Evolutionary conservation across 2,888 invertebrate genomes (phyloP), one percentile per base, ranked within the genome.

Genomic region (Geophilus truncorum): DNA sequence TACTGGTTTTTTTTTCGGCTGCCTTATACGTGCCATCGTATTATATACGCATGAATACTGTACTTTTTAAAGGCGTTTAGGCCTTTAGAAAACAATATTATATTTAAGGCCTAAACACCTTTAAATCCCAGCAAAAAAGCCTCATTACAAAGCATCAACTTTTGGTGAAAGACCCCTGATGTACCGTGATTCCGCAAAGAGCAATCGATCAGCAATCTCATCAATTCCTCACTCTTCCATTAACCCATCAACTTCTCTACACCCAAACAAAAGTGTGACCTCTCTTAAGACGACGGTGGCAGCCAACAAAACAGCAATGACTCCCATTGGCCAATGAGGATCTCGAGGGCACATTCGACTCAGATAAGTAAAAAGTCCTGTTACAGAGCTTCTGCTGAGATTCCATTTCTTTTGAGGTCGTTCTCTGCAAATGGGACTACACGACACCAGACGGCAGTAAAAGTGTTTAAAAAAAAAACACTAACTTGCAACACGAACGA

Each of bases 391-490:
- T 62, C 57, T 62, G 57, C 57, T 62, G 57, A 21, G 57, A 62
- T 62, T 62, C 57, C 57, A 62, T 62, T 62, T 62, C 57, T 62
- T 62, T 21, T 23, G 57, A 62, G 57, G 57, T 62, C 57, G 57
- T 62, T 62, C 23, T 23, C 57, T 62, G 57, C 57, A 62, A 62
- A 62, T 62, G 57, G 57, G 57, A 62, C 57, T 62, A 62, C 57
- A 62, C 57, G 57, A 62, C 57, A 62, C 57, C 57, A 62, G 57
- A 62, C 57, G 21, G 57, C 57, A 21, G 57, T 62, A 62, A 62
- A 62, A 62, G 57, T 62, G 57, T 62, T 23, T 23, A n/a, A n/a
- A n/a, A n/a, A 62, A 21, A 21, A 62, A 62, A 62, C 57, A 62
- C 57, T 23, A 62, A 62, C 57, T 62, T 62, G 57, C 18, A 10